phyloP scores from a whole-genome alignment of 1,140 invertebrate species.

The Ridgeia piscesae region DNA sequence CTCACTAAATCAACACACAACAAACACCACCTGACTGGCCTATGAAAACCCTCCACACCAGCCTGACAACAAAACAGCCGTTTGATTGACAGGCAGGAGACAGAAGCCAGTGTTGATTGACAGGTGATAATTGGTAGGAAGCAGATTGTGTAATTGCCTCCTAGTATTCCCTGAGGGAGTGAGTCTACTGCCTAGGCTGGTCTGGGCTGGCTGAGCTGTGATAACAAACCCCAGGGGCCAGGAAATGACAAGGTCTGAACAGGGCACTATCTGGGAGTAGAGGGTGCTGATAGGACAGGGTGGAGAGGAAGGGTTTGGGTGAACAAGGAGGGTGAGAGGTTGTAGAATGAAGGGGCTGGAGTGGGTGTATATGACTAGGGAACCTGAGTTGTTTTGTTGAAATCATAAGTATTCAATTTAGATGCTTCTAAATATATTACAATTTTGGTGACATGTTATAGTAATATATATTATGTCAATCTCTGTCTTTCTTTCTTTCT shows the following conservation, averaged over 20 bases:
- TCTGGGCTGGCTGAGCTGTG: background rate
- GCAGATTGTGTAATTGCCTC: background rate
- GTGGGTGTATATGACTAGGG: background rate
- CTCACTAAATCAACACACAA: background rate
- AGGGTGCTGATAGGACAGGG: background rate
- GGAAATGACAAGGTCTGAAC: background rate
- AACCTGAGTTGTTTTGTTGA: too few relatives aligned
- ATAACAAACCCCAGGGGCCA: background rate
- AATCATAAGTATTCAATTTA: too few relatives aligned
- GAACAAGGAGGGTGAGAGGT: background rate
- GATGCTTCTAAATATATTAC: too few relatives aligned
- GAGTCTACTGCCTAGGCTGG: background rate
- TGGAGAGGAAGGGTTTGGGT: too few relatives aligned
- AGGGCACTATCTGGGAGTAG: background rate
- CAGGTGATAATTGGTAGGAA: conserved; percentile 5
- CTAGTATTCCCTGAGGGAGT: background rate
- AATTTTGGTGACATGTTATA: too few relatives aligned
- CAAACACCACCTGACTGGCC: background rate
- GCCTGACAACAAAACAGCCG: background rate
- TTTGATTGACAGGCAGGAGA: background rate
- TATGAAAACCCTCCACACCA: background rate
- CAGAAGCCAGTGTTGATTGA: background rate
- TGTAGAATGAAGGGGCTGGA: background rate
- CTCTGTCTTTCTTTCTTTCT: too few relatives aligned
- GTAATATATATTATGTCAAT: too few relatives aligned